phyloP scores from a whole-genome alignment of 2,797 vertebrate genomes.

The Chanos chanos region DNA sequence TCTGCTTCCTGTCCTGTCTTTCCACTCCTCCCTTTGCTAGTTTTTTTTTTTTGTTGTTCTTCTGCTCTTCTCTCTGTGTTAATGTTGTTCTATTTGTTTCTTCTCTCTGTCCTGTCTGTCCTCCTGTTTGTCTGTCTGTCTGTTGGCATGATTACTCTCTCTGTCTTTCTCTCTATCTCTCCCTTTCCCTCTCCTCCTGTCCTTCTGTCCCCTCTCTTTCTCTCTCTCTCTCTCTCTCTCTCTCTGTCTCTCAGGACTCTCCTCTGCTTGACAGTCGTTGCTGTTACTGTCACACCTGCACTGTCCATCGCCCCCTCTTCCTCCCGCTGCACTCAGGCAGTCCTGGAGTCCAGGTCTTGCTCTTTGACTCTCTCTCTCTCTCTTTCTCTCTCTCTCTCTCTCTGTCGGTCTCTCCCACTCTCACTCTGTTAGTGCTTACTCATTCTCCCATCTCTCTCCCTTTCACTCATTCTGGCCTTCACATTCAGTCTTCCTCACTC shows the following conservation, averaged over 20 bases:
- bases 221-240: constrained; percentile 51
- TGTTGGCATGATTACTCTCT: no score
- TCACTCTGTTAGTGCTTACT: no score
- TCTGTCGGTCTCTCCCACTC: neutral
- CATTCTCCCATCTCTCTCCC: constrained; percentile 1
- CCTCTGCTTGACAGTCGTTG: constrained; percentile 77
- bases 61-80: constrained; percentile 3
- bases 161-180: constrained; percentile 50
- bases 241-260: constrained; percentile 76
- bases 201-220: constrained; percentile 57
- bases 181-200: constrained; percentile 33
- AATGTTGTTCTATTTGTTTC: neutral
- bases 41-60: neutral
- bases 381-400: neutral
- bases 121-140: no score
- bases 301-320: constrained; percentile 89
- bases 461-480: constrained; percentile 4
- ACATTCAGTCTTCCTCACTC: constrained; percentile 11
- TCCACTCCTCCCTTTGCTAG: neutral
- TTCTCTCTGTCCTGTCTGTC: constrained; percentile 17
- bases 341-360: constrained; percentile 88
- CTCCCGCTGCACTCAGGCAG: constrained; percentile 90
- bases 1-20: no score
- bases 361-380: constrained; percentile 68
- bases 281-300: constrained; percentile 93